phyloP scores from a whole-genome alignment of 2,888 invertebrate species.

The Brachyopa scutellaris region DNA sequence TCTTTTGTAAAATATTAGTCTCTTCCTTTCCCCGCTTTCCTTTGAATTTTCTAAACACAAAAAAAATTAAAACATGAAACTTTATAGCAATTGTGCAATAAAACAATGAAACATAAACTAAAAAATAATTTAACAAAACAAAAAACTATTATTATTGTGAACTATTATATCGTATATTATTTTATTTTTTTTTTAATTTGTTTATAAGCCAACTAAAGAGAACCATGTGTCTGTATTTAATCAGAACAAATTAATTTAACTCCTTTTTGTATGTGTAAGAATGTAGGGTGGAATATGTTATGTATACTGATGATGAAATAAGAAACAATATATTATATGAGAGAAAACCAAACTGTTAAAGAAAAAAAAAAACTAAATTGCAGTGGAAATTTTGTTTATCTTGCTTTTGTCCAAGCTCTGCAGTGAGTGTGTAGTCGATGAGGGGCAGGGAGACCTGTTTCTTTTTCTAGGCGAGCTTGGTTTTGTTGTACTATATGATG shows the following conservation, averaged over 20 bases:
- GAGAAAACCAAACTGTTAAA: slow-evolving; percentile 66
- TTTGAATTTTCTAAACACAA: slow-evolving; percentile 17
- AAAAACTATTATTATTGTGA: slow-evolving; percentile 40
- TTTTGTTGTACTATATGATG: slow-evolving; percentile 62
- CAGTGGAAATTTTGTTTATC: slow-evolving; percentile 44
- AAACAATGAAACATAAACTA: slow-evolving; percentile 68
- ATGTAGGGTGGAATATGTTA: slow-evolving; percentile 19
- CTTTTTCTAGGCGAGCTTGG: too few species aligned
- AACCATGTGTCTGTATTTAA: slow-evolving; percentile 65
- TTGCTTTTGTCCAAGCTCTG: slow-evolving; percentile 39
- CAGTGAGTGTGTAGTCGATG: neutral
- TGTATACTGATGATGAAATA: slow-evolving; percentile 28
- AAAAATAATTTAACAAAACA: slow-evolving; percentile 52
- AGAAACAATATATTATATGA: slow-evolving; percentile 27
- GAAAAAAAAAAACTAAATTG: slow-evolving; percentile 15
- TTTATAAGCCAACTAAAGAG: slow-evolving; percentile 55
- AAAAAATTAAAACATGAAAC: slow-evolving; percentile 23
- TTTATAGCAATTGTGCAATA: slow-evolving; percentile 67
- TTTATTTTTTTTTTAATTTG: slow-evolving; percentile 2
- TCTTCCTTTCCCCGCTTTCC: slow-evolving; percentile 21
- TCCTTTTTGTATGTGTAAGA: slow-evolving; percentile 50
- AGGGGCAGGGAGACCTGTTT: neutral
- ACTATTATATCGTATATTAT: slow-evolving; percentile 27
- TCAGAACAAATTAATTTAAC: slow-evolving; percentile 69
- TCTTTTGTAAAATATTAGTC: slow-evolving; percentile 13